phyloP scores from a whole-genome alignment of 2,113 vertebrate genomes.

The Callospermophilus lateralis region DNA sequence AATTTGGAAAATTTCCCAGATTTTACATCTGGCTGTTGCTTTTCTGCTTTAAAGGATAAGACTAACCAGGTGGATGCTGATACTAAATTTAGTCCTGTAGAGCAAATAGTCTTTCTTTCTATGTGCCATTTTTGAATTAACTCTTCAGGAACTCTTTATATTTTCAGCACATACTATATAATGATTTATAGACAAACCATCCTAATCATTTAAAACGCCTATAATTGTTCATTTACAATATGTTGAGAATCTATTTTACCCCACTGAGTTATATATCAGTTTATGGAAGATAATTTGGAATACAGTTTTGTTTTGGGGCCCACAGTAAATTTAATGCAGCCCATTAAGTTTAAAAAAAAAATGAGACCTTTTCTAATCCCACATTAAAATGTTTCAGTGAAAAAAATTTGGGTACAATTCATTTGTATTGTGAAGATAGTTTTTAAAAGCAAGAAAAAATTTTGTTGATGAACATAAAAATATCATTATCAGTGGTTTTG shows the following conservation, averaged over 20 bases:
- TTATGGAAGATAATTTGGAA: slow-evolving; percentile 47
- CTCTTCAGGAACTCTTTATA: background rate
- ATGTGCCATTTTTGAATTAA: slow-evolving; percentile 21
- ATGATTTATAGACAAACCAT: slow-evolving; percentile 18
- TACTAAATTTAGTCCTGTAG: slow-evolving; percentile 17
- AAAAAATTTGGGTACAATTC: background rate
- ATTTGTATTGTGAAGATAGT: background rate
- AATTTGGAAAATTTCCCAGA: slow-evolving; percentile 60
- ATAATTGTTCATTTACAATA: slow-evolving; percentile 27
- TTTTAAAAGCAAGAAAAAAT: slow-evolving; percentile 4
- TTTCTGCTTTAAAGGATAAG: slow-evolving; percentile 45
- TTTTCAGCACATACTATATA: background rate
- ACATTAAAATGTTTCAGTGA: background rate
- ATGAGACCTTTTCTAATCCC: background rate
- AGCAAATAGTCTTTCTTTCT: slow-evolving; percentile 2
- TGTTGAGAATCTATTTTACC: background rate
- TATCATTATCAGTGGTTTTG: background rate
- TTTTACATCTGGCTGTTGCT: slow-evolving; percentile 45
- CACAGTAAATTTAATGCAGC: slow-evolving; percentile 20
- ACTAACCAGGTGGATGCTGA: slow-evolving; percentile 17
- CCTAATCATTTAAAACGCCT: background rate
- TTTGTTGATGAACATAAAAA: background rate
- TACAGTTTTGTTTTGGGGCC: background rate
- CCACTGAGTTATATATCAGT: background rate
- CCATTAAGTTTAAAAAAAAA: slow-evolving; percentile 22